A percentile compares a stretch with the other conserved stretches of the same genome.
phyloP scores from a whole-genome alignment of 2,888 invertebrate species.

The Luffia ferchaultella region DNA sequence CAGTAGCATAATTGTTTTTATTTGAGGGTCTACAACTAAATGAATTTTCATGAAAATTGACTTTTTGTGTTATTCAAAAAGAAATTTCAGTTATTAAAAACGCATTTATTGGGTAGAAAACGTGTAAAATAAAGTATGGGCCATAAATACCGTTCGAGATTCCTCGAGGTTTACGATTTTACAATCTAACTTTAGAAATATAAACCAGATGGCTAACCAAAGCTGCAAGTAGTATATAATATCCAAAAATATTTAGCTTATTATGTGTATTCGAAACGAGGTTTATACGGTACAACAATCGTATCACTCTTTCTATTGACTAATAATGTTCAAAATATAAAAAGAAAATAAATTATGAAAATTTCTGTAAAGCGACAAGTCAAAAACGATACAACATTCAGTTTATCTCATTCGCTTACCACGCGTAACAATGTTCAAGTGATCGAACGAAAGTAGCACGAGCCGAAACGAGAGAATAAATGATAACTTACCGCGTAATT shows the following conservation, averaged over 20 bases:
- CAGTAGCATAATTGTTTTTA: neutral
- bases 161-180: conserved; percentile 59
- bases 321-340: too few species aligned
- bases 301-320: too few species aligned
- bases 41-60: neutral
- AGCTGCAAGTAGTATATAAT: conserved; percentile 42
- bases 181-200: conserved; percentile 64
- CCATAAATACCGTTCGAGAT: conserved; percentile 20
- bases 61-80: neutral
- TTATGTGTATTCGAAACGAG: too few species aligned
- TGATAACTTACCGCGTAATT: conserved; percentile 9
- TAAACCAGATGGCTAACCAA: conserved; percentile 61
- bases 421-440: neutral
- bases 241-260: conserved; percentile 39
- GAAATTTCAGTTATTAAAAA: neutral
- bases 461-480: conserved; percentile 23
- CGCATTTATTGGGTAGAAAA: too few species aligned
- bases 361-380: too few species aligned
- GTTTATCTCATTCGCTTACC: neutral
- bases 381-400: conserved; percentile 13
- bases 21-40: neutral
- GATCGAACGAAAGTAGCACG: conserved; percentile 13
- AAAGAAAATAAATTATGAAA: too few species aligned
- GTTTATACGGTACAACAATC: too few species aligned
- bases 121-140: neutral